Evolutionary conservation across 2,888 invertebrate genomes (phyloP).

Genomic region (Sesamia inferens): DNA sequence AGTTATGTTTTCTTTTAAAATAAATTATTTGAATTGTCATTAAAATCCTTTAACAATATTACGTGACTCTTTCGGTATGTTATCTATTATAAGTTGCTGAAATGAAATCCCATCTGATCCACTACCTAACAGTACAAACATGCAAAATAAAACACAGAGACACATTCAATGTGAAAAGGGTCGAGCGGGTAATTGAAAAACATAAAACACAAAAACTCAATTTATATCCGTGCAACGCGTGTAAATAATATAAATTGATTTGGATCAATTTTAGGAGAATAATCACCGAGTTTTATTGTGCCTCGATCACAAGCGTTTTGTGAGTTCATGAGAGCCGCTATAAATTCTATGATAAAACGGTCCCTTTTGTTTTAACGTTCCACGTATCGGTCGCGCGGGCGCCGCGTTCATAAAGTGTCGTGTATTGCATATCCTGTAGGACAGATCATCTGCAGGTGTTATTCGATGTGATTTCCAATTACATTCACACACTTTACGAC

Average conservation of each 20-base stretch:
- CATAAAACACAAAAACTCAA: slow-evolving; percentile 76
- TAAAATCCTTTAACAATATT: slow-evolving; percentile 37
- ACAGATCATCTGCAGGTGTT: slow-evolving; percentile 70
- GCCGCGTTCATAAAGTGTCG: slow-evolving; percentile 71
- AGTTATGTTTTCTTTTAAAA: slow-evolving; percentile 1
- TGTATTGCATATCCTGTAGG: slow-evolving; percentile 63
- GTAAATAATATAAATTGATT: slow-evolving; percentile 77
- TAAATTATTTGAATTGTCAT: slow-evolving; percentile 41
- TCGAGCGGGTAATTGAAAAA: slow-evolving; percentile 73
- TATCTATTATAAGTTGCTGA: slow-evolving; percentile 50
- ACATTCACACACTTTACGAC: slow-evolving; percentile 57
- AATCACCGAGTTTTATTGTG: slow-evolving; percentile 77
- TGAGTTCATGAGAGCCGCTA: slow-evolving; percentile 78
- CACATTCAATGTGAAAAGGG: slow-evolving; percentile 68
- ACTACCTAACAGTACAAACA: slow-evolving; percentile 60
- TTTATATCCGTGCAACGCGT: slow-evolving; percentile 71
- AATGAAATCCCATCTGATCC: slow-evolving; percentile 49
- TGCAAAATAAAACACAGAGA: slow-evolving; percentile 65
- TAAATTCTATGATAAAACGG: slow-evolving; percentile 73
- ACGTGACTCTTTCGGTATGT: slow-evolving; percentile 35
- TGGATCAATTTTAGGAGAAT: slow-evolving; percentile 77
- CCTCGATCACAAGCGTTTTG: slow-evolving; percentile 73
- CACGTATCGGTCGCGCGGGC: slow-evolving; percentile 40
- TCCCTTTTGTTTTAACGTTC: slow-evolving; percentile 71
- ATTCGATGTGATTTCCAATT: slow-evolving; percentile 70